Conservation (phyloP, 2,113 vertebrate species). For the Myotis brandtii region DNA sequence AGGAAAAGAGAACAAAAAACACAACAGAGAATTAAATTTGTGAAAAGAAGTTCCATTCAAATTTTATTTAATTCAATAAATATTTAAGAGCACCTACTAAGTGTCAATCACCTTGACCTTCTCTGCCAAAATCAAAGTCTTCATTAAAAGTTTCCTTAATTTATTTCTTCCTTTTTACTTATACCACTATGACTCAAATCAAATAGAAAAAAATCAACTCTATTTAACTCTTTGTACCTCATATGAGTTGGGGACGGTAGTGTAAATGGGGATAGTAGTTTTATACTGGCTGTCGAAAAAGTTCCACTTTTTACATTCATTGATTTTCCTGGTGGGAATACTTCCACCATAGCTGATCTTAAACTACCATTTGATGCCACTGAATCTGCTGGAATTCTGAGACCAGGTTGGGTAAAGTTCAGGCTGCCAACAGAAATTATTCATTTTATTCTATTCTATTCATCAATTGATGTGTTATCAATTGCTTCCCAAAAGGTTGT, state of each 20-base stretch:
- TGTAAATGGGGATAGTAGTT: not conserved
- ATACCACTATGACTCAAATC: not conserved
- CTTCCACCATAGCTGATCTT: not conserved
- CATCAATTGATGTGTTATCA: not conserved
- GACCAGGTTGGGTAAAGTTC: not conserved
- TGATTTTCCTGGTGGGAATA: not conserved
- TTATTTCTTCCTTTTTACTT: not conserved
- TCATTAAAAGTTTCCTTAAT: not conserved
- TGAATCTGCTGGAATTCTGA: not conserved
- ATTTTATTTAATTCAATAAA: constrained; percentile 3
- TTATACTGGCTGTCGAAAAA: not conserved
- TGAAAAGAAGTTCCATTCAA: not conserved
- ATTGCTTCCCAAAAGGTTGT: not conserved
- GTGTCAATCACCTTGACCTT: not conserved
- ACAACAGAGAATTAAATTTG: not conserved
- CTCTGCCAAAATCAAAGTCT: not conserved
- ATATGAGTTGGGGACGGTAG: not conserved
- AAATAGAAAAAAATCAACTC: not conserved
- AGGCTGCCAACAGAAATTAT: not conserved
- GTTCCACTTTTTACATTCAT: not conserved
- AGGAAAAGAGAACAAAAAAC: not conserved
- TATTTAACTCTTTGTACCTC: not conserved
- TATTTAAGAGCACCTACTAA: not conserved
- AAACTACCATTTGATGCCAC: not conserved
- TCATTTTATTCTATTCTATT: not conserved